phyloP scores from a whole-genome alignment of 2,888 invertebrate genomes.

The Ptilodon capucinus region DNA sequence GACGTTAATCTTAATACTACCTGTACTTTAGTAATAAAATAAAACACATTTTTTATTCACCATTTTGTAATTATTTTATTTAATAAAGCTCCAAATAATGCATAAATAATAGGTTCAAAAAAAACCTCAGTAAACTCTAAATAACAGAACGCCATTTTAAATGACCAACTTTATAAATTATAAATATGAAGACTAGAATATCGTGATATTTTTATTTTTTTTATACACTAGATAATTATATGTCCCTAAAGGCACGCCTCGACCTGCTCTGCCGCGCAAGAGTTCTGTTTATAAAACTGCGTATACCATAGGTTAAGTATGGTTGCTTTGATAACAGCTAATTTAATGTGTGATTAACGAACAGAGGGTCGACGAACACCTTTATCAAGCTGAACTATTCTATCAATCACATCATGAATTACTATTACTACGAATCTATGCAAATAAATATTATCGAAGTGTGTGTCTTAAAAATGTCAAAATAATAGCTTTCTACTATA shows the following conservation, averaged over 20 bases:
- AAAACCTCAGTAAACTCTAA: slow-evolving; percentile 46
- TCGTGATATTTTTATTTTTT: neutral
- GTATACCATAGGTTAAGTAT: no score
- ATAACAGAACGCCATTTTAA: slow-evolving; percentile 56
- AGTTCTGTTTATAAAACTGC: no score
- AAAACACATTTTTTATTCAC: slow-evolving; percentile 35
- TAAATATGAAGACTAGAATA: neutral
- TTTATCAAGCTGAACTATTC: neutral
- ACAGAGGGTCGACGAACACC: neutral
- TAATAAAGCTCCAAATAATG: slow-evolving; percentile 35
- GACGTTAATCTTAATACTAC: neutral
- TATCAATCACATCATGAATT: neutral
- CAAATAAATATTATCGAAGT: no score
- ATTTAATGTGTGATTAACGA: no score
- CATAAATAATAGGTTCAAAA: slow-evolving; percentile 3
- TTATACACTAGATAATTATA: neutral
- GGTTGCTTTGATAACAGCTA: no score
- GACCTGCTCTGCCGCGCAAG: neutral
- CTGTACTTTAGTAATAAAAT: slow-evolving; percentile 21
- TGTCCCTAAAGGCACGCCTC: neutral
- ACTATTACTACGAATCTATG: no score
- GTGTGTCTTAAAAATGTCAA: no score
- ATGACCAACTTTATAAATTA: slow-evolving; percentile 26
- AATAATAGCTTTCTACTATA: no score
- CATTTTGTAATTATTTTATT: slow-evolving; percentile 34